phyloP scores from a whole-genome alignment of 1,140 invertebrate species.

The Drosophila dunni region DNA sequence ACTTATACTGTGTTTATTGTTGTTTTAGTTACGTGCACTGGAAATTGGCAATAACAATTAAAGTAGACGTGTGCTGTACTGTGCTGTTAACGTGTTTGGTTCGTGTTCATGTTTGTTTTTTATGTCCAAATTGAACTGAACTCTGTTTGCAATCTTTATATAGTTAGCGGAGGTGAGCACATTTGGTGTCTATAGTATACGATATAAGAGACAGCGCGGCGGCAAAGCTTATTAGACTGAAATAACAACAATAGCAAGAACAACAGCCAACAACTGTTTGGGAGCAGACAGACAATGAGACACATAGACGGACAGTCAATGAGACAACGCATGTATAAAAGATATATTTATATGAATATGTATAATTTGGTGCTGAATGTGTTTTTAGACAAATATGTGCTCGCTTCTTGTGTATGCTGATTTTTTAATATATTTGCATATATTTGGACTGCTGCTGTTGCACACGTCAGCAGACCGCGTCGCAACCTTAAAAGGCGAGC shows the following conservation, averaged over 20 bases:
- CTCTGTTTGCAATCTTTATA: background rate
- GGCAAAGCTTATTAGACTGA: constrained; percentile 68
- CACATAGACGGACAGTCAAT: background rate
- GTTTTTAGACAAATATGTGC: background rate
- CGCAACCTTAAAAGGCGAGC: constrained; percentile 61
- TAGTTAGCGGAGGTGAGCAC: constrained; percentile 3
- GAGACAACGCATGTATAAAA: constrained; percentile 55
- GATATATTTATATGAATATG: constrained; percentile 16
- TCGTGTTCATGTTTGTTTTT: background rate
- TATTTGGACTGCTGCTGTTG: constrained; percentile 42
- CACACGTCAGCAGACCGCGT: constrained; percentile 51
- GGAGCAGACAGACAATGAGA: constrained; percentile 24
- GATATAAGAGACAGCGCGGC: constrained; percentile 59
- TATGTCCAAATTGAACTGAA: constrained; percentile 34
- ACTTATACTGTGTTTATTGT: background rate
- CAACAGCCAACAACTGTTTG: constrained; percentile 48
- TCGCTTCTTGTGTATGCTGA: background rate
- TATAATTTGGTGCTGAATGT: constrained; percentile 9
- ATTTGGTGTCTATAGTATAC: background rate
- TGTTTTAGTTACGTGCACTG: constrained; percentile 6
- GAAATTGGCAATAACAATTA: constrained; percentile 8
- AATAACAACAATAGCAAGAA: constrained; percentile 35
- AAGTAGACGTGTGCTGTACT: constrained; percentile 13
- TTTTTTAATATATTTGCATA: constrained; percentile 36
- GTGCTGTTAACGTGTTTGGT: constrained; percentile 23